Evolutionary conservation across 2,888 invertebrate genomes (phyloP), one percentile per base, ranked within the genome.

Genomic region (Himalopsyche anomala): DNA sequence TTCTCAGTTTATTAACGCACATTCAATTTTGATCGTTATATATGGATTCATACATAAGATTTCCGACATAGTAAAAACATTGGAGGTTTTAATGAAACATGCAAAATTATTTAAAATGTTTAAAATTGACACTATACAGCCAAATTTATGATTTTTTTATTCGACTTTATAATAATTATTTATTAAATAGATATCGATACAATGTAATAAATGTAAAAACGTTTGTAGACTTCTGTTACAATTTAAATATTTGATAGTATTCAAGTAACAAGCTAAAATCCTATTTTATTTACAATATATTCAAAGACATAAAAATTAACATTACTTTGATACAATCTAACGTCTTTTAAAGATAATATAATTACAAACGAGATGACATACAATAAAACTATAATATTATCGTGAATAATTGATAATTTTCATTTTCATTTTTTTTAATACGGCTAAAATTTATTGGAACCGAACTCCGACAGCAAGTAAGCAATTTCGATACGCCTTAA

Each of bases 91-190:
- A 84, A 85, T 85, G 81, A 88, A 85, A 88, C 86, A 88, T 85
- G 85, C 87, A 88, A 62, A 84, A 83, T 84, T 86, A 87, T 84
- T 86, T 80, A 83, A 84, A 87, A 87, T 84, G 38, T 84, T 87
- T 84, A 87, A 88, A 88, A 88, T 88, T 88, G 88, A 88, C 88
- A 87, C 84, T 87, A 87, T 88, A 85, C 88, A 88, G 88, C 87
- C 88, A 88, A 88, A 85, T 56, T 79, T 69, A 80, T 79, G 82
- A 84, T 84, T 81, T 82, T 56, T 74, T 81, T 85, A 69, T 82
- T 86, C 85, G 83, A 86, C 86, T 81, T 83, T 86, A 62, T 80
- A 80, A 80, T 80, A 86, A 81, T 81, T 82, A 80, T 82, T 55
- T 19, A 40, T 55, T 85, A 56, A 83, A 81, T 86, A 86, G 55